phyloP scores from a whole-genome alignment of 2,113 vertebrate genomes.

The Phasianus colchicus region DNA sequence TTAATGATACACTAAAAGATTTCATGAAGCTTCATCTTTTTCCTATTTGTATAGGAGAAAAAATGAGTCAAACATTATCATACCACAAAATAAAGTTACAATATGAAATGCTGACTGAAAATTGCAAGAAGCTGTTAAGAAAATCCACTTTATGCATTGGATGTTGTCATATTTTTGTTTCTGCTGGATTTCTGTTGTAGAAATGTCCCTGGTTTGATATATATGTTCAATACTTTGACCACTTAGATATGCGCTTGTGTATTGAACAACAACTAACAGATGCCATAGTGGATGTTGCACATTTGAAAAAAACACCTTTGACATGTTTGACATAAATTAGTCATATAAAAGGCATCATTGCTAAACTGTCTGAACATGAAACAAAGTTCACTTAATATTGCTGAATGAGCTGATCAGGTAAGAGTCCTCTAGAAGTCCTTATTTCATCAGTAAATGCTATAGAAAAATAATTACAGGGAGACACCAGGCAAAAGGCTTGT shows the following conservation, averaged over 20 bases:
- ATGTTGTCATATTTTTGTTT: not conserved
- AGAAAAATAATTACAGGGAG: not conserved
- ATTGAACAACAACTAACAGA: conserved; percentile 16
- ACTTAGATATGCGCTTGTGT: conserved; percentile 30
- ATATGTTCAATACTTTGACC: not conserved
- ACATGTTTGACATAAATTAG: conserved; percentile 78
- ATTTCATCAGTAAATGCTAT: not conserved
- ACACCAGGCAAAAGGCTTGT: not conserved
- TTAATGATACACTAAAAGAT: not conserved
- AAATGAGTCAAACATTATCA: not conserved
- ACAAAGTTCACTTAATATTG: conserved; percentile 74
- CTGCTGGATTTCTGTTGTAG: not conserved
- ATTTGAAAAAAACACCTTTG: conserved; percentile 69
- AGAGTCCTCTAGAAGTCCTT: conserved; percentile 64
- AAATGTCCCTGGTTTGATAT: not conserved
- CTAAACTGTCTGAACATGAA: conserved; percentile 77
- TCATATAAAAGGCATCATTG: conserved; percentile 71
- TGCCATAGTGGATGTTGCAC: conserved; percentile 29
- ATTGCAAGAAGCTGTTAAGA: not conserved
- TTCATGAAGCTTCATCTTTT: not conserved
- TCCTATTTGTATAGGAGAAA: not conserved
- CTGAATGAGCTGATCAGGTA: conserved; percentile 61
- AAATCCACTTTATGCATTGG: not conserved
- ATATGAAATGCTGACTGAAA: not conserved
- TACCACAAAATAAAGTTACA: not conserved